These are phyloP conservation scores for Struthidea cinerea DNA, from an alignment of 2,113 vertebrate genomes.

Conservation along the genomic window DNA sequence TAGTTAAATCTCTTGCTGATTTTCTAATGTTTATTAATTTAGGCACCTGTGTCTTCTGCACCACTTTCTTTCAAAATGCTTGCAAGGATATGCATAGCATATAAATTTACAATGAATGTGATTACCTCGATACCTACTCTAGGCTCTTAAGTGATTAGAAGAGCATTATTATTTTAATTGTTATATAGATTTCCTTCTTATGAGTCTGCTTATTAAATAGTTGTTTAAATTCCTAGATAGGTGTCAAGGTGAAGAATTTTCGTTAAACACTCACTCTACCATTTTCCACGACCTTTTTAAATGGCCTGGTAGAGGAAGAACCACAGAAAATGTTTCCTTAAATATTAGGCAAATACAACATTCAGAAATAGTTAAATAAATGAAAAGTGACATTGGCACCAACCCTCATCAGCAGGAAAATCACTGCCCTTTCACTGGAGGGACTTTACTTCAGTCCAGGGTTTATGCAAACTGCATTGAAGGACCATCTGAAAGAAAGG, in stretches of 20 bases:
- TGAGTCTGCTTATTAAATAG: slow-evolving; percentile 52
- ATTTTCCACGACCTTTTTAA: neutral
- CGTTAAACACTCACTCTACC: slow-evolving; percentile 31
- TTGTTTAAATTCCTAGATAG: slow-evolving; percentile 61
- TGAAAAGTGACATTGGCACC: neutral
- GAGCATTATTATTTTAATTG: slow-evolving; percentile 71
- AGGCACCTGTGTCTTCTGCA: slow-evolving; percentile 76
- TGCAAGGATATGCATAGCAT: slow-evolving; percentile 54
- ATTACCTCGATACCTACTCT: slow-evolving; percentile 60
- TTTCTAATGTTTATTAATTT: slow-evolving; percentile 85
- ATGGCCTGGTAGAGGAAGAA: neutral
- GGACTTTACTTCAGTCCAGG: neutral
- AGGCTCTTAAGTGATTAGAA: slow-evolving; percentile 67
- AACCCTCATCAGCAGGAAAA: neutral
- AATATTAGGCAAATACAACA: neutral
- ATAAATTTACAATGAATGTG: slow-evolving; percentile 69
- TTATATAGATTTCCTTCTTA: slow-evolving; percentile 66
- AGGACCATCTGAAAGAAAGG: neutral
- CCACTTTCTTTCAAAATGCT: slow-evolving; percentile 68
- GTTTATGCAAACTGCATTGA: neutral
- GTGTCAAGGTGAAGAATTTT: slow-evolving; percentile 43
- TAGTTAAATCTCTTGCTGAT: slow-evolving; percentile 77
- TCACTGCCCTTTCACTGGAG: neutral
- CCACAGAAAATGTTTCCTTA: neutral
- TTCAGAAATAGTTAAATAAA: neutral